Evolutionary conservation across 53 echinoderm and acorn worm species (phyloP).

Genomic region (Crossaster papposus): DNA sequence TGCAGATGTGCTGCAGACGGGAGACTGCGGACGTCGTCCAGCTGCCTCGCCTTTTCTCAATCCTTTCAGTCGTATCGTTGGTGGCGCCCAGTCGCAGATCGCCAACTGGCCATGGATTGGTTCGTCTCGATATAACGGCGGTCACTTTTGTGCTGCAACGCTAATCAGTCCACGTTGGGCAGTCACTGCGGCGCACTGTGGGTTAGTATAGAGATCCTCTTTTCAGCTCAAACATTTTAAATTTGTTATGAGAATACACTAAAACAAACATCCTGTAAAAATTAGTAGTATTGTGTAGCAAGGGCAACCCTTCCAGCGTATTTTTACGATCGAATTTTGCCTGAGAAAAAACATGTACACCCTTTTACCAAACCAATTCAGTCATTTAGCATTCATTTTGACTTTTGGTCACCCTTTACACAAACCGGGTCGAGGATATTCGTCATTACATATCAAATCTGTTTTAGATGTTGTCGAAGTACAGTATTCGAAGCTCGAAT

Average conservation of each 20-base stretch:
- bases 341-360: no score
- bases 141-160: neutral
- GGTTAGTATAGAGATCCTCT: neutral
- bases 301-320: no score
- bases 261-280: no score
- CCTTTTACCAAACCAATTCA: no score
- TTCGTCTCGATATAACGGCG: neutral
- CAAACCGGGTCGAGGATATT: no score
- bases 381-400: no score
- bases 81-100: neutral
- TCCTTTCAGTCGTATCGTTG: constrained; percentile 4
- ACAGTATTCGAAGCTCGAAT: no score
- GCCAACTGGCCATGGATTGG: constrained; percentile 30
- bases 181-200: constrained; percentile 27
- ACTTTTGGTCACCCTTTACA: no score
- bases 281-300: no score
- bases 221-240: neutral
- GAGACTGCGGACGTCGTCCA: constrained; percentile 16
- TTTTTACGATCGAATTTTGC: no score
- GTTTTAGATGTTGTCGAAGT: no score
- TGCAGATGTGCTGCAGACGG: constrained; percentile 10
- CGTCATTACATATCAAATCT: no score
- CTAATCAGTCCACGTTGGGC: constrained; percentile 23
- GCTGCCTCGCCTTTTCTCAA: neutral
- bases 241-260: neutral